A percentile compares a stretch with the other conserved stretches of the same genome.
phyloP scores from a whole-genome alignment of 2,888 invertebrate genomes.

The Lissonota sp. region DNA sequence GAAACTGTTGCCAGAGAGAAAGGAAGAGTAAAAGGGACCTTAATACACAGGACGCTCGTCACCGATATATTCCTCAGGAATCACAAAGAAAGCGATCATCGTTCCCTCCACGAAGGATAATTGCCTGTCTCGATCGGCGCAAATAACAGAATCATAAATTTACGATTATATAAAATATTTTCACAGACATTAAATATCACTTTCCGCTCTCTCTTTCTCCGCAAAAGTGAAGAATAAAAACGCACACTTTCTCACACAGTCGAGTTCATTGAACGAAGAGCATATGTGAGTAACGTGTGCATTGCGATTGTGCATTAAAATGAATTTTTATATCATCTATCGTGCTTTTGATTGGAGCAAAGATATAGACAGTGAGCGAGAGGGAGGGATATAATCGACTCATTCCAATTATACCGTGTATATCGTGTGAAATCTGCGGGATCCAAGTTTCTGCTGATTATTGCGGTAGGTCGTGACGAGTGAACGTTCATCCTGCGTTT shows the following conservation, averaged over 20 bases:
- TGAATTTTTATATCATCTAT: conserved; percentile 30
- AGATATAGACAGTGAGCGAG: conserved; percentile 5
- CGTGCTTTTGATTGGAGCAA: neutral
- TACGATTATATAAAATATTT: conserved; percentile 36
- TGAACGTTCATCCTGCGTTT: conserved; percentile 21
- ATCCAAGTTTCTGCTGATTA: conserved; percentile 40
- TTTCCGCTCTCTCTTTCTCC: neutral
- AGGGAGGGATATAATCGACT: conserved; percentile 42
- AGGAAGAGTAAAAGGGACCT: no score
- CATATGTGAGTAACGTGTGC: neutral
- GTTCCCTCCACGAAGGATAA: conserved; percentile 12
- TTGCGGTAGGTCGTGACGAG: conserved; percentile 57
- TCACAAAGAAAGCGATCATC: conserved; percentile 41
- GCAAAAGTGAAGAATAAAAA: neutral
- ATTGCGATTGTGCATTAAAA: conserved; percentile 39
- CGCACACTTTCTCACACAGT: conserved; percentile 40
- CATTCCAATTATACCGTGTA: conserved; percentile 45
- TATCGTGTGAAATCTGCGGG: conserved; percentile 59
- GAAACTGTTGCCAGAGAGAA: no score
- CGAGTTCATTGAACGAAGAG: conserved; percentile 44
- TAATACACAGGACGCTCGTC: no score
- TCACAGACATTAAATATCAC: conserved; percentile 6
- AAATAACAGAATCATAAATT: conserved; percentile 32
- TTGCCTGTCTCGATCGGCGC: neutral
- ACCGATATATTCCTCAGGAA: neutral